Conservation (phyloP, 2,113 vertebrate genomes). For the Ammodytes dubius region DNA sequence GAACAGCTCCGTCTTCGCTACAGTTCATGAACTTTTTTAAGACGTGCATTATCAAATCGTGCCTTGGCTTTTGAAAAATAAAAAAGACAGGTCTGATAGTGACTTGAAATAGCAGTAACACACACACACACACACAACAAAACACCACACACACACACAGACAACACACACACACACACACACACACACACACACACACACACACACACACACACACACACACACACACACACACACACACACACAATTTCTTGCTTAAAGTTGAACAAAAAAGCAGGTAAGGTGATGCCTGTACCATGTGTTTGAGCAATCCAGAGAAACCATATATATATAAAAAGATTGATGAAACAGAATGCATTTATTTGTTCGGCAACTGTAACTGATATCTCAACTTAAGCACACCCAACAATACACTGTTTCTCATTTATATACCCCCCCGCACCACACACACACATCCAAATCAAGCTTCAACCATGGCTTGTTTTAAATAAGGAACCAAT, state of each 20-base stretch:
- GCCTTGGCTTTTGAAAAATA: slow-evolving; percentile 40
- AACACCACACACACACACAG: slow-evolving; percentile 4
- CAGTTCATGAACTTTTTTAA: slow-evolving; percentile 62
- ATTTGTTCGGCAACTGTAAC: background rate
- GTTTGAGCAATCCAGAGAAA: background rate
- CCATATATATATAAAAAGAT: background rate
- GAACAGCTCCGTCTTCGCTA: slow-evolving; percentile 53
- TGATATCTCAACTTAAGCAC: background rate
- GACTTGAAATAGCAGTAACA: slow-evolving; percentile 53
- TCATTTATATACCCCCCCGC: background rate
- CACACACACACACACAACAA: background rate
- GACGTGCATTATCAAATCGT: slow-evolving; percentile 53
- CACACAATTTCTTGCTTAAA: background rate
- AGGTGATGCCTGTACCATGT: background rate
- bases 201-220: background rate
- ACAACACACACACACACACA: background rate
- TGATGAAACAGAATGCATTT: background rate
- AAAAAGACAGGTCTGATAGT: slow-evolving; percentile 26
- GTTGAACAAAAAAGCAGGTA: background rate
- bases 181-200: background rate
- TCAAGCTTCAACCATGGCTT: background rate
- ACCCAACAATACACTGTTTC: background rate
- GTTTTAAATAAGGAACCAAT: background rate
- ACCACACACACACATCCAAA: background rate
- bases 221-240: background rate